Base-by-base conservation (phyloP, 2,888 invertebrate genomes). In the Apodemia duryi region DNA sequence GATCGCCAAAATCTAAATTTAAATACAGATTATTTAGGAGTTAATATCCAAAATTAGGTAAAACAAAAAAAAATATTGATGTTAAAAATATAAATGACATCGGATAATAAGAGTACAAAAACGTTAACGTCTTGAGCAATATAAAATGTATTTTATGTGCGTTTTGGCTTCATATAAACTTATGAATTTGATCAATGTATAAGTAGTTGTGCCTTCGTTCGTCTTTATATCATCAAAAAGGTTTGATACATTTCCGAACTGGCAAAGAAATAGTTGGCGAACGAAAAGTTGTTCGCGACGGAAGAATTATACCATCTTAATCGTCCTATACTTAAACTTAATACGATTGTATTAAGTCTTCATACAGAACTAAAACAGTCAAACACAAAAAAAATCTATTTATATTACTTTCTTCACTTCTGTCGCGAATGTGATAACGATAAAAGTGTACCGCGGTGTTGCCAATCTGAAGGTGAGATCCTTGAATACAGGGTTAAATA, bases 51-150 rank as follows among this genome's bases (percentile, higher is more conserved):
- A 86, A 85, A 72, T 70, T 75, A 75, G 74, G 70, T 71, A 67
- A 69, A 70, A 66, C 71, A 73, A 74, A 72, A 81, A 84, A 84
- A 81, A 84, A 84, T 86, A 84, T 88, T 85, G 83, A 84, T 89
- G 88, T 89, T 88, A 83, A 88, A 46, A 85, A 88, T 83, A 85
- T 83, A 78, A 88, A 90, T 90, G 89, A 91, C 89, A 90, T 90
- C 90, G 89, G 89, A 89, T 88, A 88, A 84, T 87, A 91, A 87
- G 46, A 91, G 91, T 91, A 91, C 91, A 91, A 91, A 91, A 85
- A 83, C 68, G 69, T 82, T 82, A 80, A 88, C 84, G 87, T 89
- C 84, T 86, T 80, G 85, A 88, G 84, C 85, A 84, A 84, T 85
- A 76, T 86, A 65, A 65, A 64, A 78, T 78, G 78, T 88, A 87